A percentile compares a stretch with the other conserved stretches of the same genome.
Evolutionary conservation across 1,140 invertebrate species (phyloP).

Genomic region (Andricus grossulariae): DNA sequence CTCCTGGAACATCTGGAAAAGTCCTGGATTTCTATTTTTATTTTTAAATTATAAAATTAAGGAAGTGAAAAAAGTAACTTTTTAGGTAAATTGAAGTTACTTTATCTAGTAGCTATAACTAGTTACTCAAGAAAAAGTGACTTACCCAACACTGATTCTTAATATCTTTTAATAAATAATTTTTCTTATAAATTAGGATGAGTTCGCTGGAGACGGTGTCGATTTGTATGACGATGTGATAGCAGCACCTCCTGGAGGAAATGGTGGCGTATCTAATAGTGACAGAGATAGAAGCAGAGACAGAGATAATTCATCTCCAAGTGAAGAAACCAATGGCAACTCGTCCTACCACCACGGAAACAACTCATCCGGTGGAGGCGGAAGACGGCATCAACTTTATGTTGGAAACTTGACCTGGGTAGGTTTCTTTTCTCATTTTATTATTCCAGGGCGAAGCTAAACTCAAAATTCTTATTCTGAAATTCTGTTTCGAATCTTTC

Average conservation of each 20-base stretch:
- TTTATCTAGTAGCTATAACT: no score
- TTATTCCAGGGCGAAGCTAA: background rate
- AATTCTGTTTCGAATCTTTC: constrained; percentile 49
- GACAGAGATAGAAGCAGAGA: constrained; percentile 63
- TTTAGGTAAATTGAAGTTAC: no score
- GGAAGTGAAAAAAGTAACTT: no score
- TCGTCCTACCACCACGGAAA: constrained; percentile 81
- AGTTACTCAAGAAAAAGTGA: no score
- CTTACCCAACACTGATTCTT: no score
- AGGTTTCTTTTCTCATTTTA: background rate
- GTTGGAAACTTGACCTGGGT: constrained; percentile 96
- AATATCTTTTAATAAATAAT: background rate
- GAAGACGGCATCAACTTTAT: constrained; percentile 91
- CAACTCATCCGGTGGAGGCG: constrained; percentile 83
- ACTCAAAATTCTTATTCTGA: background rate
- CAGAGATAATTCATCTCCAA: constrained; percentile 66
- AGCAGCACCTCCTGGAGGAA: constrained; percentile 81
- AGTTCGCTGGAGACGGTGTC: constrained; percentile 89
- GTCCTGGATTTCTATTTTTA: no score
- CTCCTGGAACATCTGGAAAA: no score
- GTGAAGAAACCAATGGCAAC: constrained; percentile 83
- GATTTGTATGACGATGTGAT: constrained; percentile 98
- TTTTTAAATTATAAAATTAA: no score
- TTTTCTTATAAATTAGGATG: constrained; percentile 79
- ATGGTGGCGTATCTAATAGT: constrained; percentile 60